Conservation (phyloP, 2,797 vertebrate species). For the Etheostoma nigrum region DNA sequence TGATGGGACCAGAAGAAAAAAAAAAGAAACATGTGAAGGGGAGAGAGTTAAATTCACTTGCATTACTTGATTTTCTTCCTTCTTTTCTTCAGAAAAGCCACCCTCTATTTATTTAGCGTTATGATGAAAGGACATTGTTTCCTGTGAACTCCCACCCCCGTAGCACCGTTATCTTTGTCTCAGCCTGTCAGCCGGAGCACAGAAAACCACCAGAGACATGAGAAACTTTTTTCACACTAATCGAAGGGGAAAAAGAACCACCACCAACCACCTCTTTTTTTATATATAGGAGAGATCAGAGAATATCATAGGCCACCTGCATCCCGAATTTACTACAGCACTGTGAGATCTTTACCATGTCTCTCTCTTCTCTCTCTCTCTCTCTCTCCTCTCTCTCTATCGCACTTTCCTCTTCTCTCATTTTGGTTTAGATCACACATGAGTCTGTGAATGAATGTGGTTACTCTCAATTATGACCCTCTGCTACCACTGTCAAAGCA, state of each 20-base stretch:
- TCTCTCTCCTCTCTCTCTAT: not conserved
- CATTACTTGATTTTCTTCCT: conserved; percentile 58
- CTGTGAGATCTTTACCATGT: conserved; percentile 3
- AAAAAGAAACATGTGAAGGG: conserved; percentile 80
- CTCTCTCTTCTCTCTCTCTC: not conserved
- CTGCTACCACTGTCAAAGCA: conserved; percentile 19
- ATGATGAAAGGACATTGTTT: conserved; percentile 80
- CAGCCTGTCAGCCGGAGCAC: conserved; percentile 63
- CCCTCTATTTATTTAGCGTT: conserved; percentile 78
- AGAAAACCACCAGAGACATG: conserved; percentile 56
- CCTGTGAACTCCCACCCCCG: conserved; percentile 70
- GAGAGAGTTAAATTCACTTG: conserved; percentile 88
- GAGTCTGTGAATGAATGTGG: conserved; percentile 29
- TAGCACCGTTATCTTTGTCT: conserved; percentile 72
- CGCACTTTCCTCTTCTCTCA: conserved; percentile 5
- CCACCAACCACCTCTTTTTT: conserved; percentile 23
- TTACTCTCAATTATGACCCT: conserved; percentile 45
- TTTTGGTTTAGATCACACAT: conserved; percentile 20
- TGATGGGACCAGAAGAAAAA: conserved; percentile 88
- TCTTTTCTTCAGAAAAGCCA: conserved; percentile 59
- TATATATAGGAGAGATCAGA: conserved; percentile 47
- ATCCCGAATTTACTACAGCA: conserved; percentile 24
- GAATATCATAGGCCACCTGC: conserved; percentile 56
- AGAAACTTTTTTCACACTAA: conserved; percentile 55
- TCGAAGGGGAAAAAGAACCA: conserved; percentile 10